Conservation (phyloP, 2,797 vertebrate genomes). For the Muscicapa striata region DNA sequence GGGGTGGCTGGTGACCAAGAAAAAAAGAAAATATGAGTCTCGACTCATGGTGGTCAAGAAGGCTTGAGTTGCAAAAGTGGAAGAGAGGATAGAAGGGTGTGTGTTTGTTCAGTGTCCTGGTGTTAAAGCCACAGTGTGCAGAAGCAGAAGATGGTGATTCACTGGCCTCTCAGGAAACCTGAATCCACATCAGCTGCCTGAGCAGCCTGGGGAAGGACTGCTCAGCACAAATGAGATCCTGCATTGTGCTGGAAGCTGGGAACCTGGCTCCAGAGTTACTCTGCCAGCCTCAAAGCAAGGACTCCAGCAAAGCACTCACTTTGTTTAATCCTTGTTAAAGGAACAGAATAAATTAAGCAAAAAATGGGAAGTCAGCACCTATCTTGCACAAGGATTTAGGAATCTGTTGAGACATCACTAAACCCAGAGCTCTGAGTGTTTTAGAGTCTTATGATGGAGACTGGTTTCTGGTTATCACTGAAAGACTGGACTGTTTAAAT, state of each 20-base stretch:
- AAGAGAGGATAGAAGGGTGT: background rate
- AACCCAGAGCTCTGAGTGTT: background rate
- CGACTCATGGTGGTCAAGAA: background rate
- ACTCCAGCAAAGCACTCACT: background rate
- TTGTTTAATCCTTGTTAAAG: background rate
- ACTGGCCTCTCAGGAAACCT: background rate
- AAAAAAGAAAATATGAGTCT: background rate
- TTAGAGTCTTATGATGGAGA: background rate
- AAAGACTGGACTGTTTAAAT: background rate
- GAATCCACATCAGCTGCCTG: background rate
- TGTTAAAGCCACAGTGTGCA: background rate
- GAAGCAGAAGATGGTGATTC: fast-evolving
- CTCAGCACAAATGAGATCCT: background rate
- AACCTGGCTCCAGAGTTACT: fast-evolving
- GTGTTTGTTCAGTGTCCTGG: background rate
- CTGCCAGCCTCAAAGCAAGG: background rate
- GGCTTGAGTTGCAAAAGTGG: background rate
- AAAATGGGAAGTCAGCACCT: background rate
- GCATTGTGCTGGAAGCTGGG: background rate
- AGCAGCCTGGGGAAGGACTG: background rate
- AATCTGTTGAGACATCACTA: background rate
- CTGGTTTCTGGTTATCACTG: background rate
- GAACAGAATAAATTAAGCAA: background rate
- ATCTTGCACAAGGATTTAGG: background rate
- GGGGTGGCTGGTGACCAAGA: background rate